Percentiles rank a stretch among this genome's conserved stretches.
Evolutionary conservation across 1,140 invertebrate genomes (phyloP).

Genomic region (Microplitis mediator): DNA sequence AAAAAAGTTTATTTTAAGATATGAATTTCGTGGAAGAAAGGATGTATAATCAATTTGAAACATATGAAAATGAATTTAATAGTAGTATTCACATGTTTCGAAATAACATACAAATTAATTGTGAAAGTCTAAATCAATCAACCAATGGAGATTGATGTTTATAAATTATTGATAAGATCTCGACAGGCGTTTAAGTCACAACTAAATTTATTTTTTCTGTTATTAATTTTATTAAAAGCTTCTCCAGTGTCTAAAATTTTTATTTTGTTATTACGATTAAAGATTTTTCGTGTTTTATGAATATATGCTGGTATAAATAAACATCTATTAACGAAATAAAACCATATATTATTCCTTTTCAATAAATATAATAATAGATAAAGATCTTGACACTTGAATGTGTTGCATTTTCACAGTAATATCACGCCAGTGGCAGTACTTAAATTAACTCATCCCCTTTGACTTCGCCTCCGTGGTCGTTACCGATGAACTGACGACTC

Average conservation of each 20-base stretch:
- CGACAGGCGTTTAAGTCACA: no score
- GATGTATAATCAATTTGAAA: no score
- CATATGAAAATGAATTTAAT: no score
- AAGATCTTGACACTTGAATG: neutral
- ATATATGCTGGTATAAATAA: no score
- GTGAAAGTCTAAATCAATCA: no score
- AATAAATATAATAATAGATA: neutral
- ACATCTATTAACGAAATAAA: no score
- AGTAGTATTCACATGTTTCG: no score
- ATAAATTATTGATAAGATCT: no score
- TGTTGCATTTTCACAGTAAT: neutral
- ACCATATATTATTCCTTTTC: neutral
- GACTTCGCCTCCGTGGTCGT: conserved; percentile 3
- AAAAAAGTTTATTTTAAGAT: neutral
- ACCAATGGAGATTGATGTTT: no score
- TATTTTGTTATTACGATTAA: no score
- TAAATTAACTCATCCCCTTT: conserved; percentile 17
- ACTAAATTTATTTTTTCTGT: neutral
- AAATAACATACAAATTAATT: no score
- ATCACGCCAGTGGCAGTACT: conserved; percentile 7
- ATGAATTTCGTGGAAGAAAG: neutral
- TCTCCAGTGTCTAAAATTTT: neutral
- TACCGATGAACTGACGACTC: conserved; percentile 18
- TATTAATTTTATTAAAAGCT: neutral
- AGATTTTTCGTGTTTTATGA: no score